Evolutionary conservation across 2,888 invertebrate genomes (phyloP), one percentile per base, ranked within the genome.

Genomic region (Drosophila glabriapex): DNA sequence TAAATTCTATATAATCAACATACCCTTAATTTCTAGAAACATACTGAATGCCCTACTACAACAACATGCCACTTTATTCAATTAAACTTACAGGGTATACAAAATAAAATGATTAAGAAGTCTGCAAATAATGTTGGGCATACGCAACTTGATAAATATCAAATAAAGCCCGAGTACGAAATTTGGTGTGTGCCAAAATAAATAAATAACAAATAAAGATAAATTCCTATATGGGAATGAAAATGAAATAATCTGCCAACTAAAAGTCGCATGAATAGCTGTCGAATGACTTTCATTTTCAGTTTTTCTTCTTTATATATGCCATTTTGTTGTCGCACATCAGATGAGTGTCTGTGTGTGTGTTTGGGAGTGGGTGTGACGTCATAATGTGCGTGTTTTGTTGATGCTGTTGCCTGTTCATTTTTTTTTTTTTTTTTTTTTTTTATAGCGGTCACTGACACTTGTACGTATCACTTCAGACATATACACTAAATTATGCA

Each of bases 221-320:
- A 67, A 66, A 72, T 68, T 53, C 41, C 39, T 54, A 50, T 62
- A 29, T 80, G 76, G 61, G 68, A 76, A 89, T 83, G 73, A 77
- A 89, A 90, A 78, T 77, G 72, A 88, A 88, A 88, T 80, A 90
- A 86, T 75, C 89, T 83, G 89, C 59, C 78, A 88, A 83, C 85
- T 83, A 85, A 86, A 80, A 76, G 83, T 68, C 83, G 69, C 78
- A 90, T 83, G 85, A 85, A 90, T 75, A 90, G 85, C 83, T 83
- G 70, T 75, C 81, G 72, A 88, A 78, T 85, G 78, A 78, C 78
- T 90, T 90, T 80, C 70, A 77, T 80, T 76, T 88, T 75, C 58
- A 68, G 70, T 73, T 73, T 61, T 76, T 88, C 64, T 76, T 82
- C 69, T 84, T 76, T 85, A 77, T 80, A 55, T 63, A 65, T 61